phyloP scores from a whole-genome alignment of 2,113 vertebrate genomes.

The Athene noctua region DNA sequence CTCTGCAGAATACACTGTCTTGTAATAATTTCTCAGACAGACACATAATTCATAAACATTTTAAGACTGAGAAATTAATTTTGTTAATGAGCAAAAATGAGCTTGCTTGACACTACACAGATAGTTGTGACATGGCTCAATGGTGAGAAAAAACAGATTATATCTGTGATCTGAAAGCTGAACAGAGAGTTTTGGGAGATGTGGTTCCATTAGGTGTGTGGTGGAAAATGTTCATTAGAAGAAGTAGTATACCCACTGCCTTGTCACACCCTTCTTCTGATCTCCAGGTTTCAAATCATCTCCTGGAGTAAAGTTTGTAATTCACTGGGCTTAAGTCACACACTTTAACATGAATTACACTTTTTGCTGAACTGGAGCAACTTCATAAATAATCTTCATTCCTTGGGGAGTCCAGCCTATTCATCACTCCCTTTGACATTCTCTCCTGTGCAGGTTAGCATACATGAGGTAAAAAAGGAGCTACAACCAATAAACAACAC shows the following conservation, averaged over 20 bases:
- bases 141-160: neutral
- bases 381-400: conserved; percentile 36
- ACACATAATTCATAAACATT: neutral
- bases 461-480: neutral
- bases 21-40: neutral
- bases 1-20: neutral
- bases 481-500: neutral
- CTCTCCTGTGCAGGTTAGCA: neutral
- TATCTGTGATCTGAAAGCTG: neutral
- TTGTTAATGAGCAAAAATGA: neutral
- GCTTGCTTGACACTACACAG: neutral
- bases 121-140: neutral
- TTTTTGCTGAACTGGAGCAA: conserved; percentile 27
- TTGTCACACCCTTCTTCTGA: neutral
- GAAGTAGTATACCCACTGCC: neutral
- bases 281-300: neutral
- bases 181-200: neutral
- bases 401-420: neutral
- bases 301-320: conserved; percentile 11
- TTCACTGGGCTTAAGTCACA: neutral
- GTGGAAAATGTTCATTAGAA: neutral
- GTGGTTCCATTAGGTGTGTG: neutral
- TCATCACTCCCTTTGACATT: neutral
- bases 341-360: conserved; percentile 22
- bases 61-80: neutral